phyloP scores from a whole-genome alignment of 1,140 invertebrate genomes.

The Drosophila sp. region DNA sequence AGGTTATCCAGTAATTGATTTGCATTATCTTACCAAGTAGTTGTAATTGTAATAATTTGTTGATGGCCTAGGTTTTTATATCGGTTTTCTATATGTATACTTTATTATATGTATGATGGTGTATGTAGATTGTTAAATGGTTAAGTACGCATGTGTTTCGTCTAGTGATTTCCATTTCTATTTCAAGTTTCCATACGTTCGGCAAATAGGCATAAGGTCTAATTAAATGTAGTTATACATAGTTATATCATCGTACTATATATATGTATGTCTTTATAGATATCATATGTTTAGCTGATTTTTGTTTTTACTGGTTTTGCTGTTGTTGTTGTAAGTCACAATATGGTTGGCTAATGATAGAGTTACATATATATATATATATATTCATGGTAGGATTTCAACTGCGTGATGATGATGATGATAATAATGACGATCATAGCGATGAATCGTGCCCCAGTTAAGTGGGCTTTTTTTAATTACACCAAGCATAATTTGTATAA shows the following conservation, averaged over 20 bases:
- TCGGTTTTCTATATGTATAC: slow-evolving; percentile 7
- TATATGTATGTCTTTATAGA: slow-evolving; percentile 34
- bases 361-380: slow-evolving; percentile 42
- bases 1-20: slow-evolving; percentile 6
- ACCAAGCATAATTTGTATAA: slow-evolving; percentile 19
- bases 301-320: slow-evolving; percentile 27
- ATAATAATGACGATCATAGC: slow-evolving; percentile 7
- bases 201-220: slow-evolving; percentile 5
- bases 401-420: slow-evolving; percentile 9
- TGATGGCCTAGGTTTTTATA: slow-evolving; percentile 65
- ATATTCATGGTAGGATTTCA: slow-evolving; percentile 25
- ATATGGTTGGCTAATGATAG: slow-evolving; percentile 76
- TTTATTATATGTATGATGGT: slow-evolving; percentile 13
- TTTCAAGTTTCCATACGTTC: neutral
- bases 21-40: slow-evolving; percentile 2
- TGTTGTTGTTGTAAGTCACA: slow-evolving; percentile 69
- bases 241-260: slow-evolving; percentile 13
- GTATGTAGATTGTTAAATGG: slow-evolving; percentile 16
- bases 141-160: slow-evolving; percentile 10
- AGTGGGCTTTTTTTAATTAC: slow-evolving; percentile 47
- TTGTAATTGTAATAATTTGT: slow-evolving; percentile 52
- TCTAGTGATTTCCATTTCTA: slow-evolving; percentile 1
- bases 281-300: slow-evolving; percentile 54
- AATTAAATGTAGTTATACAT: slow-evolving; percentile 10
- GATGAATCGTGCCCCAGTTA: slow-evolving; percentile 41